Conservation (phyloP, 2,797 vertebrate species). For the Macroramphosus scolopax region DNA sequence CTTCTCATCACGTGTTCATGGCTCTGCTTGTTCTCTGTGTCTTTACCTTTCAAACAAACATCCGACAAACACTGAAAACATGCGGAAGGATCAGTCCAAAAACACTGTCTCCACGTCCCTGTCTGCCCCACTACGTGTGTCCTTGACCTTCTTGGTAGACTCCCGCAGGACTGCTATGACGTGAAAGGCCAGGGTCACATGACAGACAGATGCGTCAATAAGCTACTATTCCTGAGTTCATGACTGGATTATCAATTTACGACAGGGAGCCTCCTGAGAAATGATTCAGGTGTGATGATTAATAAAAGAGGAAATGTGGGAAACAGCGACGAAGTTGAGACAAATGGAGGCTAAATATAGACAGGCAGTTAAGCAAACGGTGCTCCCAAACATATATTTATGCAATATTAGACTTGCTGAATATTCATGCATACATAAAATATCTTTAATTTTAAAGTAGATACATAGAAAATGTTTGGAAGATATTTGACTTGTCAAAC, state of each 20-base stretch:
- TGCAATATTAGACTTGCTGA: too few relatives aligned
- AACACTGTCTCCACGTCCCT: constrained; percentile 49
- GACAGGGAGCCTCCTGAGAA: not conserved
- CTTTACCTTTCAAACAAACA: constrained; percentile 22
- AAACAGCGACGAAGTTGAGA: too few relatives aligned
- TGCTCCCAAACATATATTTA: too few relatives aligned
- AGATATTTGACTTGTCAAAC: too few relatives aligned
- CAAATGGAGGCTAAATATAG: too few relatives aligned
- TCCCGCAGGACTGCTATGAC: constrained; percentile 20
- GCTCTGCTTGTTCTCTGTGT: constrained; percentile 43
- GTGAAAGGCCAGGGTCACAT: constrained; percentile 25
- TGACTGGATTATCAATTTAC: constrained; percentile 1
- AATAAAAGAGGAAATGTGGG: too few relatives aligned
- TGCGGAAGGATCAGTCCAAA: constrained; percentile 28
- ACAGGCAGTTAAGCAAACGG: too few relatives aligned
- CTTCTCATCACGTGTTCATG: constrained; percentile 40
- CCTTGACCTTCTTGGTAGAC: constrained; percentile 23
- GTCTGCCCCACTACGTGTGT: constrained; percentile 45
- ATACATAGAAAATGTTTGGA: too few relatives aligned
- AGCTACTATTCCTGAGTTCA: not conserved
- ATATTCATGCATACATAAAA: too few relatives aligned
- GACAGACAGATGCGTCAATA: not conserved
- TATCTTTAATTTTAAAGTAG: too few relatives aligned
- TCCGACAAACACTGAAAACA: constrained; percentile 46
- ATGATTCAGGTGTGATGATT: not conserved